Conservation (phyloP, 2,888 invertebrate species). For the Leptopilina myrica region DNA sequence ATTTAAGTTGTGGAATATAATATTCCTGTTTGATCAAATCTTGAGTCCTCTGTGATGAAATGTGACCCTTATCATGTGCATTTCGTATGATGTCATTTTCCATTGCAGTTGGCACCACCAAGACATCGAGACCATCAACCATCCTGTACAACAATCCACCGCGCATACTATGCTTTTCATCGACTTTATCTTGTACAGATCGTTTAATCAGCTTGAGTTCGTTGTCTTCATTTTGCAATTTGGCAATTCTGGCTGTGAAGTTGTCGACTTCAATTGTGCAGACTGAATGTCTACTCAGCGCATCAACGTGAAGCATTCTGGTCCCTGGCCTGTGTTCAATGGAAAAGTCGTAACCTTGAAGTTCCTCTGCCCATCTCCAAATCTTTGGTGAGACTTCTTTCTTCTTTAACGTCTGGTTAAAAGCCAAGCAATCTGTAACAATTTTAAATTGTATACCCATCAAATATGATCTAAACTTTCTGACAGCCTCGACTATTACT, state of each 20-base stretch:
- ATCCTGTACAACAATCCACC: conserved; percentile 42
- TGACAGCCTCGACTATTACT: conserved; percentile 55
- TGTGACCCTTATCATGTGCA: conserved; percentile 49
- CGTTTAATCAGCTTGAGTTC: conserved; percentile 21
- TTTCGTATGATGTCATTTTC: conserved; percentile 31
- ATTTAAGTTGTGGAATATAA: conserved; percentile 43
- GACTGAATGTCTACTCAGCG: conserved; percentile 37
- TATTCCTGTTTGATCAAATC: conserved; percentile 41
- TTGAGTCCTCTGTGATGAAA: conserved; percentile 22
- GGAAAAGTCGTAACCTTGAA: conserved; percentile 42
- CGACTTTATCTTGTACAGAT: neutral
- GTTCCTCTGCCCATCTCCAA: conserved; percentile 43
- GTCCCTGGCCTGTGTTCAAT: conserved; percentile 43
- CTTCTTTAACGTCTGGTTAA: conserved; percentile 46
- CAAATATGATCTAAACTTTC: conserved; percentile 50
- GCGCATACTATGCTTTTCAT: conserved; percentile 17
- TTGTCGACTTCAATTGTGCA: conserved; percentile 29
- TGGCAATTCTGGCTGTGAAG: conserved; percentile 14
- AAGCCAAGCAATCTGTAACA: conserved; percentile 54
- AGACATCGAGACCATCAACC: conserved; percentile 14
- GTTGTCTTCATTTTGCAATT: conserved; percentile 39
- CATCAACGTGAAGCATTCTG: conserved; percentile 49
- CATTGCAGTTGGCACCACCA: conserved; percentile 1
- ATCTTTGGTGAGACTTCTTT: conserved; percentile 42
- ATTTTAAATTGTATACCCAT: conserved; percentile 14